These are phyloP conservation scores for Athrips mouffetella DNA, from an alignment of 2,888 invertebrate genomes.

Conservation along the genomic window DNA sequence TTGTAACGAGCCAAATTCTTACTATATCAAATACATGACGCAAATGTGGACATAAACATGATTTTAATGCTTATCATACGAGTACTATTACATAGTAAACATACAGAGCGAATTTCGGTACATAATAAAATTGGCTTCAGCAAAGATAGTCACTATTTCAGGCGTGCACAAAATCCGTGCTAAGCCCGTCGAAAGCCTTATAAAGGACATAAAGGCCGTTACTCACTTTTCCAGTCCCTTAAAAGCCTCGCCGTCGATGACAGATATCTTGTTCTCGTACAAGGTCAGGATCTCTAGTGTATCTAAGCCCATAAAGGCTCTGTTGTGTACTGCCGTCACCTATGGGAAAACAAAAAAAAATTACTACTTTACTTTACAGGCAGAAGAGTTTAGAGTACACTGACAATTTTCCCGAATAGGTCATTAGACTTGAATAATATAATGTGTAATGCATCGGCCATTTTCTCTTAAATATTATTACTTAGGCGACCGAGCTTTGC, in stretches of 20 bases:
- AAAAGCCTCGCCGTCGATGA: conserved; percentile 89
- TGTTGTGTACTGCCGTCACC: conserved; percentile 86
- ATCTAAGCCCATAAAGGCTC: conserved; percentile 91
- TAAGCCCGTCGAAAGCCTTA: not conserved
- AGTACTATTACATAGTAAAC: too few species aligned
- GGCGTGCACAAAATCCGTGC: not conserved
- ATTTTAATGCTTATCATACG: too few species aligned
- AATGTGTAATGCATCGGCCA: too few species aligned
- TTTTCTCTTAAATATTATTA: too few species aligned
- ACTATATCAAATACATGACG: too few species aligned
- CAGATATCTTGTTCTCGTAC: conserved; percentile 90
- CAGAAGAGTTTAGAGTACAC: not conserved
- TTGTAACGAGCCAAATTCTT: too few species aligned
- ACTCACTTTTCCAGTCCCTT: conserved; percentile 91
- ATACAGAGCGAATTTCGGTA: not conserved
- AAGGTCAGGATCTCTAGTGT: conserved; percentile 91
- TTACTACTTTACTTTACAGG: conserved; percentile 8
- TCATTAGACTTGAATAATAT: too few species aligned
- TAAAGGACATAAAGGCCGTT: conserved; percentile 8
- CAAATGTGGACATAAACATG: too few species aligned
- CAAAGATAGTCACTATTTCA: conserved; percentile 2
- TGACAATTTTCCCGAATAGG: not conserved
- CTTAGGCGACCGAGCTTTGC: too few species aligned
- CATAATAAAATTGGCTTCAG: not conserved
- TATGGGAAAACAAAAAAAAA: conserved; percentile 24